Percentiles rank a stretch among this genome's conserved stretches.
Conservation (phyloP, 2,888 invertebrate genomes). For the Xestia c-nigrum region DNA sequence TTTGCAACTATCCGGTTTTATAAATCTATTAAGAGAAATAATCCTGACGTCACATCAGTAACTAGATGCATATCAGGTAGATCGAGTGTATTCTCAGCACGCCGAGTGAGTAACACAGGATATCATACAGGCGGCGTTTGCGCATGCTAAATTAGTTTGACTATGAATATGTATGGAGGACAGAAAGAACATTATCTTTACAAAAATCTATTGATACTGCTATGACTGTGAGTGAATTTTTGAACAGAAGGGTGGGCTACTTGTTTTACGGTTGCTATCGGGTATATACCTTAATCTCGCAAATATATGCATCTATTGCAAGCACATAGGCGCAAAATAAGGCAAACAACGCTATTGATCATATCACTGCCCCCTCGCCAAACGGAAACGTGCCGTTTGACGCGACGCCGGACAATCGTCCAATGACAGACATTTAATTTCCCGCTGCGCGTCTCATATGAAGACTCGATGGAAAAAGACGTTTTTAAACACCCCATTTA, state of each 20-base stretch:
- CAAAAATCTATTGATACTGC: not conserved
- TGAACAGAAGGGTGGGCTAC: not conserved
- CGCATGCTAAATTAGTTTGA: slow-evolving; percentile 51
- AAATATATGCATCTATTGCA: not conserved
- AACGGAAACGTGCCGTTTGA: slow-evolving; percentile 45
- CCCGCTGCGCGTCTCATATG: slow-evolving; percentile 38
- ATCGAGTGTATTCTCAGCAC: slow-evolving; percentile 56
- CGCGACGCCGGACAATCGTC: slow-evolving; percentile 29
- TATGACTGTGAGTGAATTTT: not conserved
- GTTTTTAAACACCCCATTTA: slow-evolving; percentile 24
- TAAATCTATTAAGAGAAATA: slow-evolving; percentile 44
- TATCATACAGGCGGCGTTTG: slow-evolving; percentile 44
- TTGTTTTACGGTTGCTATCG: not conserved
- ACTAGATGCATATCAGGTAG: slow-evolving; percentile 60
- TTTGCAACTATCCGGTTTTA: slow-evolving; percentile 27
- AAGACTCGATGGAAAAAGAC: slow-evolving; percentile 17
- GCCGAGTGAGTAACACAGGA: slow-evolving; percentile 62
- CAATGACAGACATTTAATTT: slow-evolving; percentile 52
- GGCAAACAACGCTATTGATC: not conserved
- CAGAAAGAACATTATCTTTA: not conserved
- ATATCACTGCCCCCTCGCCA: slow-evolving; percentile 16
- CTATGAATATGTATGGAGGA: slow-evolving; percentile 16
- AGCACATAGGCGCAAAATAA: not conserved
- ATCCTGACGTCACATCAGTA: slow-evolving; percentile 43
- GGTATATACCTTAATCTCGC: not conserved